phyloP scores from a whole-genome alignment of 2,113 vertebrate genomes.

The Lagenorhynchus albirostris region DNA sequence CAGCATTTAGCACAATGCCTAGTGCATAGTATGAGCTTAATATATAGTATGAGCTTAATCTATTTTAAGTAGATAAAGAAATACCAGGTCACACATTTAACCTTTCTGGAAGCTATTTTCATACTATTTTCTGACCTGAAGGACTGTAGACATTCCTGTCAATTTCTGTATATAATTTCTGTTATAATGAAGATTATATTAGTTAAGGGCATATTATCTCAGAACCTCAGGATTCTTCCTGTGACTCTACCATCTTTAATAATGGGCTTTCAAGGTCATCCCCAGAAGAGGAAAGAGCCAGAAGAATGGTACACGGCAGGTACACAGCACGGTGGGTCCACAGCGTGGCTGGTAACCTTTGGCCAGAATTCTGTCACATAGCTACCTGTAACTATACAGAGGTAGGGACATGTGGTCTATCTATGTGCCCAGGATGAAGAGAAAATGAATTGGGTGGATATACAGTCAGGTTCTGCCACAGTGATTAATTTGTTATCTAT shows the following conservation, averaged over 20 bases:
- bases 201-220: neutral
- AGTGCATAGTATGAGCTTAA: neutral
- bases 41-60: neutral
- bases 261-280: neutral
- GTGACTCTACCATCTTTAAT: neutral
- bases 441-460: neutral
- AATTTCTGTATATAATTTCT: neutral
- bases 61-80: neutral
- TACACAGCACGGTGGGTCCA: accelerated
- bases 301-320: neutral
- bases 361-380: neutral
- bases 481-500: neutral
- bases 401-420: neutral
- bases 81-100: neutral
- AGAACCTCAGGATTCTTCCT: neutral
- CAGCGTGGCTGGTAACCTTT: accelerated
- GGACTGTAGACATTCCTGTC: neutral
- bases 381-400: neutral
- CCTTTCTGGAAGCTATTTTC: neutral
- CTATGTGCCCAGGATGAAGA: neutral
- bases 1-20: neutral
- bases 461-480: too few relatives aligned
- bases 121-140: neutral
- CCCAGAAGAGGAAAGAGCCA: neutral
- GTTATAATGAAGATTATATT: neutral